Conservation (phyloP, 2,888 invertebrate species). For the Piscicola geometra region DNA sequence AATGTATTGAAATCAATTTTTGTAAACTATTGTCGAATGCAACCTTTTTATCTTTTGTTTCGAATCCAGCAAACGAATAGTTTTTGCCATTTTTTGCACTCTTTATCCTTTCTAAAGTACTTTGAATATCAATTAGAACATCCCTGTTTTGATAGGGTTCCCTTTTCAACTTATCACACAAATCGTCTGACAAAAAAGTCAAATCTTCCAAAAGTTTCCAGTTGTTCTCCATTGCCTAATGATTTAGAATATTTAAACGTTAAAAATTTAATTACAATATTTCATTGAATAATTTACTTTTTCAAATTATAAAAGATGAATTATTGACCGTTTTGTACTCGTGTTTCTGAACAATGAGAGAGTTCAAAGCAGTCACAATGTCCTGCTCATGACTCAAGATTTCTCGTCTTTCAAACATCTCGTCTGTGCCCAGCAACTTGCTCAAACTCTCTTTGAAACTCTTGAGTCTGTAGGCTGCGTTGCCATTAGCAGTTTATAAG, state of each 20-base stretch:
- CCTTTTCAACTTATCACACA: neutral
- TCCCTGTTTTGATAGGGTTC: conserved; percentile 2
- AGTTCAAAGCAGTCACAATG: neutral
- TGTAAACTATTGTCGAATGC: too few relatives aligned
- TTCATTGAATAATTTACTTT: too few relatives aligned
- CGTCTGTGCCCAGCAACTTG: neutral
- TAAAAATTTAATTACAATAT: too few relatives aligned
- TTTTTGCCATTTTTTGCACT: neutral
- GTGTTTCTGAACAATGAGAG: neutral
- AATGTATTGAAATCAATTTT: too few relatives aligned
- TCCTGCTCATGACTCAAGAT: neutral
- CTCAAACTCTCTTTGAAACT: neutral
- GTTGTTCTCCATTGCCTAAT: neutral
- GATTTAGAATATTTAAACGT: too few relatives aligned
- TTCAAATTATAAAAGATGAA: too few relatives aligned
- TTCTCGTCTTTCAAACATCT: conserved; percentile 4
- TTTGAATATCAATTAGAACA: neutral
- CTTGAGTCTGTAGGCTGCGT: neutral
- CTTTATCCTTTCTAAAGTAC: conserved; percentile 4
- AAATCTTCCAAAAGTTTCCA: conserved; percentile 8
- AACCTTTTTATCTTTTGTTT: neutral
- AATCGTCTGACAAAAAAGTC: neutral
- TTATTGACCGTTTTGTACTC: neutral
- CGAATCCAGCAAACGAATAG: neutral
- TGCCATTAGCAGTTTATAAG: too few relatives aligned